Percentiles rank a stretch among this genome's conserved stretches.
phyloP scores from a whole-genome alignment of 2,113 vertebrate genomes.

The Sebastes fasciatus region DNA sequence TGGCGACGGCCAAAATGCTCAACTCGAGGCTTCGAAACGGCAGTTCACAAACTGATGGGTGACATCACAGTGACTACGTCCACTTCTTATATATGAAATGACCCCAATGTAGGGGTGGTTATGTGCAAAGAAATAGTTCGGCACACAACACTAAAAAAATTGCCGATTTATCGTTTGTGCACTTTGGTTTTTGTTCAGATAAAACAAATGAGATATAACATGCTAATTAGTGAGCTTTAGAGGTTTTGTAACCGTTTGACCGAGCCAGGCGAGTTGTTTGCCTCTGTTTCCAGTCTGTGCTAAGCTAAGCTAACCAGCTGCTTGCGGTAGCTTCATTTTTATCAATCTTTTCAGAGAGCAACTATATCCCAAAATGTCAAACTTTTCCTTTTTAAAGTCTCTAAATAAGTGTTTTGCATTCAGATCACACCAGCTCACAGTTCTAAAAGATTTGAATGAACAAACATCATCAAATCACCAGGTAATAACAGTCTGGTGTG shows the following conservation, averaged over 20 bases:
- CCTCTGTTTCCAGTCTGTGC: background rate
- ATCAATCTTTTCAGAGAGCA: background rate
- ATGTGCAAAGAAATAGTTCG: background rate
- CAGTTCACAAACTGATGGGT: too few species aligned
- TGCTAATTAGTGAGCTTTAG: background rate
- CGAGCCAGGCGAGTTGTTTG: background rate
- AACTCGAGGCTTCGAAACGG: too few species aligned
- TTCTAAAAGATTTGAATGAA: background rate
- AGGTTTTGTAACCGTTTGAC: background rate
- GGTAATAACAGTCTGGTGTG: background rate
- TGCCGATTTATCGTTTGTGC: too few species aligned
- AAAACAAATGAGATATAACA: background rate
- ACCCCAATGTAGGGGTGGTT: background rate
- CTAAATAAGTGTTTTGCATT: background rate
- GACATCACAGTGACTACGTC: too few species aligned
- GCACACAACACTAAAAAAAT: too few species aligned
- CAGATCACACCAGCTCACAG: background rate
- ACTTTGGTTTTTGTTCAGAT: background rate
- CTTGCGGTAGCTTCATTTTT: background rate
- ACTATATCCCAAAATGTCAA: background rate
- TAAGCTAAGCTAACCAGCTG: background rate
- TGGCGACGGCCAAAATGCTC: too few species aligned
- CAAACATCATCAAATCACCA: background rate
- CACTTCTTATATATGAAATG: too few species aligned
- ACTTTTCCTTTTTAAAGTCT: background rate